Conservation (phyloP, 2,888 invertebrate genomes). For the Notocelia uddmanniana region DNA sequence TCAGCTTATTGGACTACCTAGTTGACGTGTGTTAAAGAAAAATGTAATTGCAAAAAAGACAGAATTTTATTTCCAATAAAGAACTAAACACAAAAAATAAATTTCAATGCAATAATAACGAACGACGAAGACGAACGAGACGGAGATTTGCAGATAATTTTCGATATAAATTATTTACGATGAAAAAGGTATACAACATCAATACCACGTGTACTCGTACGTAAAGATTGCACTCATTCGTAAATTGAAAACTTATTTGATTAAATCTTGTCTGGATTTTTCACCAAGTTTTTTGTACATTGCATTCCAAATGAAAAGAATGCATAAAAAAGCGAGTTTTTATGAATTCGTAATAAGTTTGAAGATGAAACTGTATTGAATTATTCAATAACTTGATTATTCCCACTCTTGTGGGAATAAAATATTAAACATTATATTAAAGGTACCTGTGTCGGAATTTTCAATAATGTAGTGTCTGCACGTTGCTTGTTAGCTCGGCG, state of each 20-base stretch:
- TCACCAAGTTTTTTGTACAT: slow-evolving; percentile 14
- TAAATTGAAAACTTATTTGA: slow-evolving; percentile 22
- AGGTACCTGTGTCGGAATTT: not conserved
- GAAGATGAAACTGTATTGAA: slow-evolving; percentile 32
- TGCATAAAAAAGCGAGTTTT: slow-evolving; percentile 26
- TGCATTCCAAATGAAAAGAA: slow-evolving; percentile 21
- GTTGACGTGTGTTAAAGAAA: no score
- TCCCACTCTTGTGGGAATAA: not conserved
- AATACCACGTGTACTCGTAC: not conserved
- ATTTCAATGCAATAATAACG: no score
- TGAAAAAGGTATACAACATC: not conserved
- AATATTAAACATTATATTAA: slow-evolving; percentile 10
- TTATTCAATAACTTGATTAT: slow-evolving; percentile 25
- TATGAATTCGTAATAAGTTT: slow-evolving; percentile 28
- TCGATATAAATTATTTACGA: not conserved
- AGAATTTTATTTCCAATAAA: no score
- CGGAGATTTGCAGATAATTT: not conserved
- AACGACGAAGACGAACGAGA: no score
- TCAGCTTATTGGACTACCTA: no score
- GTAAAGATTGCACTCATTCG: not conserved
- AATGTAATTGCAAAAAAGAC: no score
- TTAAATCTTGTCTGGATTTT: slow-evolving; percentile 27
- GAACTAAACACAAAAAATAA: no score
- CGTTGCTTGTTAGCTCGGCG: not conserved
- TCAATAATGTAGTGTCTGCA: not conserved